phyloP scores from a whole-genome alignment of 2,888 invertebrate genomes.

The Formica aserva region DNA sequence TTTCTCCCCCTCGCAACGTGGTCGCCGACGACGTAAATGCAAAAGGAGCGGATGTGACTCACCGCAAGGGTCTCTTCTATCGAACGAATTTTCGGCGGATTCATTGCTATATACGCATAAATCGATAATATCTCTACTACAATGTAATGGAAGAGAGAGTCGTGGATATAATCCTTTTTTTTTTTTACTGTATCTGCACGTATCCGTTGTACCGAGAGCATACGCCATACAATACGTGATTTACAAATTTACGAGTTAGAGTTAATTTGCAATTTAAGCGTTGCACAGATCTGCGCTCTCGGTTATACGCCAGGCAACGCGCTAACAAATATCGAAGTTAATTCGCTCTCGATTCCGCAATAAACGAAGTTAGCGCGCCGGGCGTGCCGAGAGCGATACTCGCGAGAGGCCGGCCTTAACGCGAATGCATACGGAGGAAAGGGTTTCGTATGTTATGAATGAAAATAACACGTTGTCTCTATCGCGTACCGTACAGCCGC shows the following conservation, averaged over 20 bases:
- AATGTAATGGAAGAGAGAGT: constrained; percentile 11
- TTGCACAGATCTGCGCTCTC: background rate
- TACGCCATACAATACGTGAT: constrained; percentile 36
- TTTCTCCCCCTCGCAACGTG: constrained; percentile 56
- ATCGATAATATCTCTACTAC: constrained; percentile 64
- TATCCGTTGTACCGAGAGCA: constrained; percentile 36
- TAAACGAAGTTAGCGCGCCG: constrained; percentile 47
- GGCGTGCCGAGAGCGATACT: constrained; percentile 10
- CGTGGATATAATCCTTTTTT: constrained; percentile 1
- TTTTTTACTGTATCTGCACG: constrained; percentile 16
- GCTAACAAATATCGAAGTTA: constrained; percentile 52
- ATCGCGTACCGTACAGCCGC: constrained; percentile 56
- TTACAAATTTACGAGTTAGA: constrained; percentile 50
- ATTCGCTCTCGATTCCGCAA: constrained; percentile 48
- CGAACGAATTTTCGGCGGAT: constrained; percentile 61
- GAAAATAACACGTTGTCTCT: constrained; percentile 62
- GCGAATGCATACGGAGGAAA: constrained; percentile 52
- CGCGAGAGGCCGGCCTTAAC: constrained; percentile 66
- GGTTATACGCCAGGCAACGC: constrained; percentile 24
- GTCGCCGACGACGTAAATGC: constrained; percentile 58
- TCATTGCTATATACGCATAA: constrained; percentile 56
- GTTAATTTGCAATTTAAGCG: constrained; percentile 54
- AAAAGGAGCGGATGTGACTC: constrained; percentile 73
- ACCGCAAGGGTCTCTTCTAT: constrained; percentile 58
- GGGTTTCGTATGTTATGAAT: constrained; percentile 70